Percentiles rank a stretch among this genome's conserved stretches.
Evolutionary conservation across 2,888 invertebrate genomes (phyloP).

Genomic region (Cephonodes hylas): DNA sequence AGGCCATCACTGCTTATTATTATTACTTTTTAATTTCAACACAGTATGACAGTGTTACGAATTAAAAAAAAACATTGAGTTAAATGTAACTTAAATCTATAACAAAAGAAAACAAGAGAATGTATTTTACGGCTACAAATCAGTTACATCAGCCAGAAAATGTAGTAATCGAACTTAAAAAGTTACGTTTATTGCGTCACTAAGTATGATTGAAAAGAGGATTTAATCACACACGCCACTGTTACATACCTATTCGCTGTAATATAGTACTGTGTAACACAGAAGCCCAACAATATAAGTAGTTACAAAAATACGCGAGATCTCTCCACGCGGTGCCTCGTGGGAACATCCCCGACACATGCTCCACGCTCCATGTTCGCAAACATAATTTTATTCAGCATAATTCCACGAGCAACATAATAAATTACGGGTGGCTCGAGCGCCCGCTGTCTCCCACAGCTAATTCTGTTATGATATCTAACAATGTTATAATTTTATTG

Average conservation of each 20-base stretch:
- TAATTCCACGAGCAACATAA: conserved; percentile 11
- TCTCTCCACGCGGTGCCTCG: background rate
- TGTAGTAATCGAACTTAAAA: background rate
- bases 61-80: background rate
- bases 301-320: conserved; percentile 1
- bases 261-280: background rate
- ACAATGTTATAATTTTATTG: conserved; percentile 43
- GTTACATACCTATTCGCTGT: background rate
- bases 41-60: too few relatives aligned
- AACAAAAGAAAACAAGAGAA: background rate
- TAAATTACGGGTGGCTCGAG: background rate
- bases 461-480: conserved; percentile 10
- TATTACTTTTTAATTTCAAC: too few relatives aligned
- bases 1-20: too few relatives aligned
- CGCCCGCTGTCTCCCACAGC: background rate
- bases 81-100: background rate
- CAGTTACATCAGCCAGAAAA: too few relatives aligned
- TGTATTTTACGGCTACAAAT: too few relatives aligned
- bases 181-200: background rate
- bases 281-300: conserved; percentile 2
- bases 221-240: background rate
- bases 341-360: background rate
- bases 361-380: background rate
- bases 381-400: conserved; percentile 8
- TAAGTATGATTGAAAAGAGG: background rate